Evolutionary conservation across 1,140 invertebrate species (phyloP).

Genomic region (Drosophila aff.): DNA sequence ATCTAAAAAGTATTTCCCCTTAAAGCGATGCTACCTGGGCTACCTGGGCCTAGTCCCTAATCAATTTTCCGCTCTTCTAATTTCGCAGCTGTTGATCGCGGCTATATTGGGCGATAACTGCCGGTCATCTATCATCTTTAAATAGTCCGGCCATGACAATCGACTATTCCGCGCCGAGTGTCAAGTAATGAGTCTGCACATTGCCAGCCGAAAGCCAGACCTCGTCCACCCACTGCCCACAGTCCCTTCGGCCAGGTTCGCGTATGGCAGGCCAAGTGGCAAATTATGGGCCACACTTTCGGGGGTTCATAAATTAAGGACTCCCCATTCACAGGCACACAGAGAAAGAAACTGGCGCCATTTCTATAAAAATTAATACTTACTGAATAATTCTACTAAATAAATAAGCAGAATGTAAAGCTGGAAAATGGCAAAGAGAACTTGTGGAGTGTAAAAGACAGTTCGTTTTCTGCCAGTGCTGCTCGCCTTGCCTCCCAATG

Average conservation of each 20-base stretch:
- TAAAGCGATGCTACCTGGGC: not conserved
- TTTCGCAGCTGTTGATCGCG: conserved; percentile 5
- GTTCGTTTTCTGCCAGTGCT: not conserved
- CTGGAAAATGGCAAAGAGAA: not conserved
- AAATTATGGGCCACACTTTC: conserved; percentile 34
- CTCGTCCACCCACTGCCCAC: not conserved
- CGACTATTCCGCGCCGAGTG: conserved; percentile 17
- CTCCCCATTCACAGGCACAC: conserved; percentile 7
- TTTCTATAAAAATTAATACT: no score
- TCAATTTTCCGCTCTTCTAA: conserved; percentile 8
- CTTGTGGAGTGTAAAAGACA: not conserved
- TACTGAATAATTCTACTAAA: no score
- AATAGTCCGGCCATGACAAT: conserved; percentile 33
- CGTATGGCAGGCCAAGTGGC: conserved; percentile 44
- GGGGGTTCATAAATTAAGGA: conserved; percentile 22
- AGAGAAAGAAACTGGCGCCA: not conserved
- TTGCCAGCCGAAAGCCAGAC: not conserved
- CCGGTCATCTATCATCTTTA: conserved; percentile 33
- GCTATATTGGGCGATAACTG: conserved; percentile 4
- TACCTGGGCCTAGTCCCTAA: not conserved
- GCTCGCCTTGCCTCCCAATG: not conserved
- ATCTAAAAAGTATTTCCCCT: not conserved
- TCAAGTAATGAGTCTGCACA: conserved; percentile 29
- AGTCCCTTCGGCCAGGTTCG: conserved; percentile 6
- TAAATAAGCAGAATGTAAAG: not conserved